phyloP scores from a whole-genome alignment of 1,140 invertebrate species.

The Eufriesea mexicana region DNA sequence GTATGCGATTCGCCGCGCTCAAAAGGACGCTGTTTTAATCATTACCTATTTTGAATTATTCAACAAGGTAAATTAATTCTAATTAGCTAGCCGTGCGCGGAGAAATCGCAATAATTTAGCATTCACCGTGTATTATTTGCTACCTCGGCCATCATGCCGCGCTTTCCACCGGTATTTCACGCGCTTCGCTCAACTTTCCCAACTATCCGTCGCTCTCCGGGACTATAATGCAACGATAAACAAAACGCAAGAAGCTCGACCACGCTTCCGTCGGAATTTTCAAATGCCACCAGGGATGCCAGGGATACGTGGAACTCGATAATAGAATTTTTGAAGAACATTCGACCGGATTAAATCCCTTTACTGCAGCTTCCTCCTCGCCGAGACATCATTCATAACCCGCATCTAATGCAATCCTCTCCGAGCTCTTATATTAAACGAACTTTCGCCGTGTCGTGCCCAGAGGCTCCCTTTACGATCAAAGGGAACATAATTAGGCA shows the following conservation, averaged over 20 bases:
- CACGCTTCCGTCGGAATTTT: not conserved
- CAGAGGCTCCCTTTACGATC: not conserved
- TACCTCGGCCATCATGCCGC: not conserved
- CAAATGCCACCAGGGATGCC: not conserved
- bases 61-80: constrained; percentile 31
- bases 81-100: not conserved
- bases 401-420: not conserved
- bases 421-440: not conserved
- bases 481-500: too few relatives aligned
- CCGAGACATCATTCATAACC: not conserved
- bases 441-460: not conserved
- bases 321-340: constrained; percentile 14
- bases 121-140: not conserved
- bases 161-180: not conserved
- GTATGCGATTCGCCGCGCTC: not conserved
- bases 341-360: not conserved
- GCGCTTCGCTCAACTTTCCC: not conserved
- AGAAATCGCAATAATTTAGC: not conserved
- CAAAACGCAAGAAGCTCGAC: not conserved
- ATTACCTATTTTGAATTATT: constrained; percentile 32
- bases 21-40: constrained; percentile 23
- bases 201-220: not conserved
- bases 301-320: too few relatives aligned
- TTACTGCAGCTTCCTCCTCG: not conserved
- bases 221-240: not conserved